Conservation (phyloP, 2,113 vertebrate species). For the Brachypodius melanocephalos region DNA sequence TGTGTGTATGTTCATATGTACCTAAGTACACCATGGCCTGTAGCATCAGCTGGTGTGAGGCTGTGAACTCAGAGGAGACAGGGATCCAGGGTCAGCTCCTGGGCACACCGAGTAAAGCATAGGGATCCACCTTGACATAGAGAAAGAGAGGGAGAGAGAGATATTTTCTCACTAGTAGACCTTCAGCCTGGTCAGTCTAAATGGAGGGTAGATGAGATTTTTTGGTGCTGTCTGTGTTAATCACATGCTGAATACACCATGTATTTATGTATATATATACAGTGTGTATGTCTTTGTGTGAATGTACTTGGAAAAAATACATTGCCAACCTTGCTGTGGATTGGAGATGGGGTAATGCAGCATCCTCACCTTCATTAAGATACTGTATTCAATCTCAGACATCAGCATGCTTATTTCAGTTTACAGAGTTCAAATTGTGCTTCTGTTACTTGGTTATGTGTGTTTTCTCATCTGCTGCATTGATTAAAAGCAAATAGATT, state of each 20-base stretch:
- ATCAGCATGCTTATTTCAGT: not conserved
- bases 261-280: not conserved
- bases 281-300: not conserved
- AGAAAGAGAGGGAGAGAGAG: not conserved
- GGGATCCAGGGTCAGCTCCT: not conserved
- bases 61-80: not conserved
- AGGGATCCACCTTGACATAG: not conserved
- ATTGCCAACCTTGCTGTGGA: not conserved
- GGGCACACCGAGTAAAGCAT: not conserved
- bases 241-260: not conserved
- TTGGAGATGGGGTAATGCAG: not conserved
- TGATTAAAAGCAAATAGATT: not conserved
- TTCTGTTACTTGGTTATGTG: not conserved
- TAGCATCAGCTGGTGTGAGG: not conserved
- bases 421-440: not conserved
- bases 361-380: not conserved
- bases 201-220: not conserved
- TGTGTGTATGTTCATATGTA: not conserved
- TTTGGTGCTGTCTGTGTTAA: not conserved
- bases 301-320: not conserved
- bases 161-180: too few species aligned
- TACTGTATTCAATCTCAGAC: not conserved
- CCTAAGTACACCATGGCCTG: rapidly evolving
- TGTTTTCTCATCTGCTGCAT: not conserved
- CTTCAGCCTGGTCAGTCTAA: not conserved